Base-by-base conservation (phyloP, 2,113 vertebrate genomes). In the Plecotus auritus region DNA sequence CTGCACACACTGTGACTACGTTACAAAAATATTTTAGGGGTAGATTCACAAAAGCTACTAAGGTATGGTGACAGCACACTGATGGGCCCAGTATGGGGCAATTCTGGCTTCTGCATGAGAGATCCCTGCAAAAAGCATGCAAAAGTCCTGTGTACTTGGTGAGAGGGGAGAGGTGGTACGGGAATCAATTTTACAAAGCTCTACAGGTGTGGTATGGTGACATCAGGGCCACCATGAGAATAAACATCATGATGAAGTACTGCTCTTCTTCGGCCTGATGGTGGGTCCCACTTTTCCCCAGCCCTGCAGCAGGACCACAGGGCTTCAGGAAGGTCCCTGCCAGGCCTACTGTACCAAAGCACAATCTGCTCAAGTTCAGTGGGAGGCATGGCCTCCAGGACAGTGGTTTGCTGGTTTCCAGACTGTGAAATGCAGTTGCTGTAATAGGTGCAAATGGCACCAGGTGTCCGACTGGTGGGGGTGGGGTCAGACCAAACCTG, bases 261-360 rank as follows among this genome's bases (percentile, higher is more conserved):
- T 72, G 20, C 5, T 51, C 26, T 76, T 91, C 22, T 83, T 26
- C 13, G 61, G 18, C 51, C 18, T 67, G 70, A 45, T 0, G 7
- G 2, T 4, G 37, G 40, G 5, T 8, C 11, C 37, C 14, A 2
- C 7, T 0, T 17, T 0, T 14, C 16, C 12, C 26, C 2, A 1
- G 22, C 20, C 20, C 61, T 72, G 61, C 2, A 23, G 22, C 5
- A 61, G 76, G 51, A 86, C 42, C 37, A 4, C 0, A 20, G 42
- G 16, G 20, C 26, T n/a, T 61, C 18, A 51, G 26, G 59, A 54
- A 80, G 40, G 14, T 66, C 18, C 40, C n/a, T 47, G 9, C 12
- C n/a, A 30, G 51, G 32, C 1, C 40, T 13, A 1, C 9, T 13
- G 9, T 4, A 4, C 14, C 3, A 26, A 18, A 13, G 2, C 9